Base-by-base conservation (phyloP, 2,113 vertebrate genomes). In the Triplophysa tibetana region DNA sequence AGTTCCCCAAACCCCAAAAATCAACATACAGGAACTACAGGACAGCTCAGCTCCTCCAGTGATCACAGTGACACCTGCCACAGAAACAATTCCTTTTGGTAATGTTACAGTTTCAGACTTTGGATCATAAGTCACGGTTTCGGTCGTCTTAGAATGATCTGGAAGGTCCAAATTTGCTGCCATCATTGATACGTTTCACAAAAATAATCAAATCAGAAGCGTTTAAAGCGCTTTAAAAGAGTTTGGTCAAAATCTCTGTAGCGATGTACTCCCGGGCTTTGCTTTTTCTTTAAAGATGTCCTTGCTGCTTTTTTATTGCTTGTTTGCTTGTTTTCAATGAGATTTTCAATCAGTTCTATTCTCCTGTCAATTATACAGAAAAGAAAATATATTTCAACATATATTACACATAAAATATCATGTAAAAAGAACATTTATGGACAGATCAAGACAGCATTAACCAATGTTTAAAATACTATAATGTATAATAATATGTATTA, bases 41-140 rank as follows among this genome's bases (percentile, higher is more conserved):
- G 91, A 91, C 83, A 92, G 79, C 83, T 94, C 93, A 0, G 86
- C 68, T 1, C 93, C 93, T 1, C 93, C 93, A 0, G 92, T 94
- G 70, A 93, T 82, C 82, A 93, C 83, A 0, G 92, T 89, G 81
- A 94, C 3, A 17, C 92, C 92, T 1, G 91, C 87, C 70, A 93
- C 89, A 0, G 93, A 94, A 48, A 92, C 91, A 0, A 93, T 19
- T 3, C 92, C 91, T 24, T 60, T 84, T 0, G 90, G 90, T 72
- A 94, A 70, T 21, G 77, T 89, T 61, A 94, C 89, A 0, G 85
- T 87, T 70, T 93, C 88, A 7, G 90, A 86, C 45, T 88, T 90
- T 7, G 85, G 79, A 75, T 92, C 66, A 70, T 88, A 94, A 68
- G 84, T 89, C 48, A 93, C 92, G 2, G 84, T 23, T 12, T 90